Conservation (phyloP, 2,113 vertebrate genomes). For the Apteryx owenii region DNA sequence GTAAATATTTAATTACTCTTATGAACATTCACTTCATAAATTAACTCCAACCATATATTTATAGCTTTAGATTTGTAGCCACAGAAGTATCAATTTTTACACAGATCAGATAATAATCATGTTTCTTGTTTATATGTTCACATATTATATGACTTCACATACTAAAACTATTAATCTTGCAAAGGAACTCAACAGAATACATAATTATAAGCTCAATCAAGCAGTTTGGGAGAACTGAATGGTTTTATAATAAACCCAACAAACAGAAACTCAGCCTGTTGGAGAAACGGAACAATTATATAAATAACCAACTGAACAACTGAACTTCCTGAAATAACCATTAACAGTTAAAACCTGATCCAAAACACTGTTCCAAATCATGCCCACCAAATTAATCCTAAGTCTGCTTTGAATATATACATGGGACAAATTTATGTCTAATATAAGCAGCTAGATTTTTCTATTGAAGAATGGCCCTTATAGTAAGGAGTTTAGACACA, state of each 20-base stretch:
- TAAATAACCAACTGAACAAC: neutral
- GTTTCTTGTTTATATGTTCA: neutral
- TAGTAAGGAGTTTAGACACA: neutral
- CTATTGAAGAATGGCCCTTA: neutral
- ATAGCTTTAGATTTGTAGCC: neutral
- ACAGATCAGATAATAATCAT: neutral
- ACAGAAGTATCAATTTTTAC: neutral
- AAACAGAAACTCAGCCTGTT: neutral
- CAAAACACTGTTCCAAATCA: neutral
- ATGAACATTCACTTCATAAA: neutral
- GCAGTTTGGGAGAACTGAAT: neutral
- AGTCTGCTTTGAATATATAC: neutral
- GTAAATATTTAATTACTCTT: neutral
- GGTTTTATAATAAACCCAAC: neutral
- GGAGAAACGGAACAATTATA: neutral
- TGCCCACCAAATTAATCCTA: neutral
- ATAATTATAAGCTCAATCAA: neutral
- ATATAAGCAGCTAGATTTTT: neutral
- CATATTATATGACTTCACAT: neutral
- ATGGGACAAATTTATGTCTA: neutral
- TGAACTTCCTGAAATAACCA: rapidly evolving
- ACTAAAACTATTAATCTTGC: neutral
- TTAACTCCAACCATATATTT: neutral
- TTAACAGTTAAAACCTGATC: neutral
- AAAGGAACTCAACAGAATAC: neutral